Conservation (phyloP, 2,797 vertebrate genomes). For the Arctocebus calabarensis region DNA sequence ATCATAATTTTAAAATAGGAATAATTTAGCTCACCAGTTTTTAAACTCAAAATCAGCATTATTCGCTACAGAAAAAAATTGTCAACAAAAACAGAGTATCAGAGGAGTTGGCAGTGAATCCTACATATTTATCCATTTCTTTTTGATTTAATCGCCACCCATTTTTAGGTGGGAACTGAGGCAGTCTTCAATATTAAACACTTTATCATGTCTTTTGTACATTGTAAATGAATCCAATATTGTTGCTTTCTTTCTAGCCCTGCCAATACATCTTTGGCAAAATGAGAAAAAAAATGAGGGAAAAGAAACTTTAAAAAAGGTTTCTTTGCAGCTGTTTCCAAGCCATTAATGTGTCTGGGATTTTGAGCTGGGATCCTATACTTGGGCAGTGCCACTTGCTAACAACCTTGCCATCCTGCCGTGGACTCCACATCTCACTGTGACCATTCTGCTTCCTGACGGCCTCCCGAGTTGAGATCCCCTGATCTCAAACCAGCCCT, state of each 20-base stretch:
- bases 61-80: not conserved
- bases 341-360: not conserved
- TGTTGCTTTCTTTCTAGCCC: not conserved
- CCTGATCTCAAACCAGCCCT: not conserved
- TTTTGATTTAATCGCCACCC: not conserved
- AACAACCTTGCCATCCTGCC: not conserved
- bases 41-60: not conserved
- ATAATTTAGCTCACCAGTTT: not conserved
- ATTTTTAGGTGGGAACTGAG: not conserved
- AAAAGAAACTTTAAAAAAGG: not conserved
- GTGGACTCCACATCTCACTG: not conserved
- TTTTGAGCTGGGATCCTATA: not conserved
- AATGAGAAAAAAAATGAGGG: not conserved
- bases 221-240: constrained; percentile 5
- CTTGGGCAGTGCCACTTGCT: not conserved
- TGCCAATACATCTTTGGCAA: not conserved
- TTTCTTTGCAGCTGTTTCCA: not conserved
- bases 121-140: not conserved
- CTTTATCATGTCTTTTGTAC: not conserved
- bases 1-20: constrained; percentile 8
- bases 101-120: not conserved
- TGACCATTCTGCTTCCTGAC: not conserved
- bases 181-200: not conserved
- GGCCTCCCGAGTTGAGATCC: not conserved
- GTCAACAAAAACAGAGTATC: not conserved